These are phyloP conservation scores for Nomada hirtipes DNA, from an alignment of 2,888 invertebrate genomes.

Conservation along the genomic window DNA sequence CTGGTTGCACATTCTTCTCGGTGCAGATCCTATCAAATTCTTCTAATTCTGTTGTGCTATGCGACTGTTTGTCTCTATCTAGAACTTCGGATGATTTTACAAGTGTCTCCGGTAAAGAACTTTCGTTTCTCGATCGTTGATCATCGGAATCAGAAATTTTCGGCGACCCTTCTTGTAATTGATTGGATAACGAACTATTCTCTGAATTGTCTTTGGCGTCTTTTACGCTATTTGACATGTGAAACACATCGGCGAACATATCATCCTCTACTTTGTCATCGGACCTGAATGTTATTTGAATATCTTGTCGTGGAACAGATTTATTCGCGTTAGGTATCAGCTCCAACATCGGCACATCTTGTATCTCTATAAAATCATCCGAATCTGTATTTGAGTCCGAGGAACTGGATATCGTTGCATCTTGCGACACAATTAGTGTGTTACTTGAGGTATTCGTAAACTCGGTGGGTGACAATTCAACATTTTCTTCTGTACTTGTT, in stretches of 20 bases:
- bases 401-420: conserved; percentile 33
- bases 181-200: background rate
- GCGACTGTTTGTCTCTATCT: background rate
- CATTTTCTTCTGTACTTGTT: background rate
- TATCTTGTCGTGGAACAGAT: conserved; percentile 51
- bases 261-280: conserved; percentile 85
- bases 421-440: background rate
- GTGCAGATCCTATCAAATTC: background rate
- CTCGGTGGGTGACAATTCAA: background rate
- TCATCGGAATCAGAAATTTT: background rate
- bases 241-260: conserved; percentile 91
- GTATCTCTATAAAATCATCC: conserved; percentile 84
- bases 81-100: background rate
- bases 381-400: conserved; percentile 74
- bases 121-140: background rate
- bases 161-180: background rate
- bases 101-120: background rate
- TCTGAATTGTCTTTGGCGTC: background rate
- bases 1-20: background rate
- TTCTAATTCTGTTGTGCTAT: background rate
- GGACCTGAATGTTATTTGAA: conserved; percentile 84
- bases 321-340: conserved; percentile 12
- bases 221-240: conserved; percentile 1
- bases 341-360: conserved; percentile 74
- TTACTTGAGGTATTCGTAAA: conserved; percentile 7